Evolutionary conservation across 1,140 invertebrate species (phyloP), one percentile per base, ranked within the genome.

Genomic region (Rhagoletis zephyria): DNA sequence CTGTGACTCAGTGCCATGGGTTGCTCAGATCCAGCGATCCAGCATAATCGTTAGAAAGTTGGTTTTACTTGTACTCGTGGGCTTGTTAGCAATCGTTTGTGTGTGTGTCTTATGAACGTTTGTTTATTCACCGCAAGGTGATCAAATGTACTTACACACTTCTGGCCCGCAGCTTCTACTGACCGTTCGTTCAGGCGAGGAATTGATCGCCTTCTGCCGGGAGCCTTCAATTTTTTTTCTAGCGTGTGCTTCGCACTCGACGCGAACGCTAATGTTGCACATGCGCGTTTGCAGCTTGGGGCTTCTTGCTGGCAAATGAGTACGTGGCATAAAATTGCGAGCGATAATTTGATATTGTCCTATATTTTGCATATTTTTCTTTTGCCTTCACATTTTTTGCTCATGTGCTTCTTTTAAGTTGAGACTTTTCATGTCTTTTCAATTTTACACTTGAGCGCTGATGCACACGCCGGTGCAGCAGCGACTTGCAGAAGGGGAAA

Each of bases 401-500:
- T 56, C n/a, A 56, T 51, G 48, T 51, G 74, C 74, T 81, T 81
- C 74, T 81, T 45, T 81, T 81, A 81, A 81, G 74, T 81, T 81
- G 74, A 81, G 74, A 81, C 74, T 56, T 51, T 81, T 81, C 74
- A 81, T 81, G 74, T 56, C 74, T 81, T 56, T 81, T 59, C 48
- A 81, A 81, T 81, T 81, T 81, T 81, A 81, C 74, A 81, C 74
- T 56, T 81, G 74, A 81, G 74, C 48, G 74, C 74, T 81, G 74
- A 81, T 81, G 74, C 74, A 81, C 74, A 81, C 74, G 74, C 19
- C 74, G 48, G 14, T 81, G 74, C n/a, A 56, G 74, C 74, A 42
- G 42, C 42, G n/a, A 10, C 70, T 74, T 48, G 14, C 45, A 48
- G 42, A 45, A 81, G 48, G 74, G 74, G 48, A 30, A 81, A 81